phyloP scores from a whole-genome alignment of 2,888 invertebrate genomes.

The Cancer borealis region DNA sequence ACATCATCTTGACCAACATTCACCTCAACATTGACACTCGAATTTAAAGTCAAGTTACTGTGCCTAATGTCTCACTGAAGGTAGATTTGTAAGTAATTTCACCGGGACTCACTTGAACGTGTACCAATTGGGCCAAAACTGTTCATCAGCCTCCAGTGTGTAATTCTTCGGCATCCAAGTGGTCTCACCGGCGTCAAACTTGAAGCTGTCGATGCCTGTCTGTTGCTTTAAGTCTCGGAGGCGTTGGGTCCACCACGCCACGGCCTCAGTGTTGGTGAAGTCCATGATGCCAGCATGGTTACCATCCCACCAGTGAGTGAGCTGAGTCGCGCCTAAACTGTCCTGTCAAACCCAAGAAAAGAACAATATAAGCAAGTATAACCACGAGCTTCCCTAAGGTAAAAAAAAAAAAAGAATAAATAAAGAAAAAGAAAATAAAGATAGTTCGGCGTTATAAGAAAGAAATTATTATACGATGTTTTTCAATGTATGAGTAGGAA shows the following conservation, averaged over 20 bases:
- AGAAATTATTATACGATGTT: too few relatives aligned
- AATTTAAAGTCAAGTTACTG: neutral
- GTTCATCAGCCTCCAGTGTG: slow-evolving; percentile 77
- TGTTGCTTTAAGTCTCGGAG: slow-evolving; percentile 82
- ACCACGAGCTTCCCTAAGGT: neutral
- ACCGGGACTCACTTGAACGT: slow-evolving; percentile 69
- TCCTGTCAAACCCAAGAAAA: slow-evolving; percentile 42
- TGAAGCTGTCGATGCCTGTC: slow-evolving; percentile 87
- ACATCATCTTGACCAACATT: neutral
- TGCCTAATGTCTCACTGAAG: too few relatives aligned
- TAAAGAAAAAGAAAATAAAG: neutral
- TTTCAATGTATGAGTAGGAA: neutral
- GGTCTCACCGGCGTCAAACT: slow-evolving; percentile 91
- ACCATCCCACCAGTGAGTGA: slow-evolving; percentile 82
- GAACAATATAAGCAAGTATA: neutral
- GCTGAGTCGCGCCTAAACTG: slow-evolving; percentile 71
- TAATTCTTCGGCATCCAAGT: slow-evolving; percentile 84
- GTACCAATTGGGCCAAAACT: slow-evolving; percentile 78
- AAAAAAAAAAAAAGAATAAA: neutral
- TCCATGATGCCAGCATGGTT: slow-evolving; percentile 84
- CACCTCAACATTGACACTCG: neutral
- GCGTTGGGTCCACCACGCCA: slow-evolving; percentile 80
- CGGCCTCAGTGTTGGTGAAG: slow-evolving; percentile 86
- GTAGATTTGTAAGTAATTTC: neutral
- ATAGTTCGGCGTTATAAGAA: neutral